Evolutionary conservation across 1,140 invertebrate genomes (phyloP).

Genomic region (Leucophenga varia): DNA sequence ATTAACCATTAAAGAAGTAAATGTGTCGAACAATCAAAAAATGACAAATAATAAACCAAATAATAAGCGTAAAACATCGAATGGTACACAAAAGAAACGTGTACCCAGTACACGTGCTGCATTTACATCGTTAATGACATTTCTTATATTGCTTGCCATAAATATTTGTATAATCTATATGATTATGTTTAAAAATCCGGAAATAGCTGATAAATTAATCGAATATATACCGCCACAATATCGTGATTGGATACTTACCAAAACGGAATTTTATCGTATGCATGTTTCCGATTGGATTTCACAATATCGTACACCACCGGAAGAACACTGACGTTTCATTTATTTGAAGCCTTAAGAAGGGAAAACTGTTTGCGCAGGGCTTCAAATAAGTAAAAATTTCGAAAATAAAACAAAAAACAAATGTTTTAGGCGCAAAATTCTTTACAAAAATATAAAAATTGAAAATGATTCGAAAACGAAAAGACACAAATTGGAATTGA

Average conservation of each 20-base stretch:
- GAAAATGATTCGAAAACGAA: no score
- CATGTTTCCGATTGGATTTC: slow-evolving; percentile 52
- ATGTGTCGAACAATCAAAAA: slow-evolving; percentile 8
- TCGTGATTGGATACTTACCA: slow-evolving; percentile 50
- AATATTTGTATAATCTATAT: slow-evolving; percentile 47
- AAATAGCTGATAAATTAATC: slow-evolving; percentile 46
- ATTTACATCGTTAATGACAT: slow-evolving; percentile 40
- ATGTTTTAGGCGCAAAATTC: slow-evolving; percentile 33
- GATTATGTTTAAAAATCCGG: slow-evolving; percentile 52
- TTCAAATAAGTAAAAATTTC: slow-evolving; percentile 33
- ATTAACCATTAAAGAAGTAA: slow-evolving; percentile 35
- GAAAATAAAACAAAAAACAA: slow-evolving; percentile 30
- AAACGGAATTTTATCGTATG: slow-evolving; percentile 48
- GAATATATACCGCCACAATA: slow-evolving; percentile 51
- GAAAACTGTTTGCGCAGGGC: slow-evolving; percentile 27
- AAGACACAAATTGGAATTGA: no score
- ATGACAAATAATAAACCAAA: slow-evolving; percentile 3
- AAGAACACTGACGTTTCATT: slow-evolving; percentile 55
- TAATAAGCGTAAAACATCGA: slow-evolving; percentile 1
- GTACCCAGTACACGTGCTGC: slow-evolving; percentile 25
- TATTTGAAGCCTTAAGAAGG: slow-evolving; percentile 51
- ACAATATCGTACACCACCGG: slow-evolving; percentile 47
- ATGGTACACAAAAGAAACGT: slow-evolving; percentile 18
- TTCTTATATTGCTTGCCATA: slow-evolving; percentile 36
- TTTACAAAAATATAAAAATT: no score